These are phyloP conservation scores for Microtus obscurus DNA, from an alignment of 2,797 vertebrate species.

Conservation along the genomic window DNA sequence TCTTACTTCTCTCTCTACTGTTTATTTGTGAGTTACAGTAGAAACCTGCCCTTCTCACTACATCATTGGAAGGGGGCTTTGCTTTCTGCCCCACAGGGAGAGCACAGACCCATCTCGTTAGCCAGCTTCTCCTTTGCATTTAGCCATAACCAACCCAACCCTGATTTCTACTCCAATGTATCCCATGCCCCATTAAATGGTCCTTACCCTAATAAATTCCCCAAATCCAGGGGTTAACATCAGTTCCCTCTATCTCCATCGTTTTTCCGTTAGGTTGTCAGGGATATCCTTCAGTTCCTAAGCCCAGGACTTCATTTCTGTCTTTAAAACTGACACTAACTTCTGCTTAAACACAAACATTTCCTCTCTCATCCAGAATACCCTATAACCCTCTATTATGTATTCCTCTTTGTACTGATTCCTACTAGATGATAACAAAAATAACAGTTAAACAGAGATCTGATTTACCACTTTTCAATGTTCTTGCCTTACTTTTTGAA, in stretches of 20 bases:
- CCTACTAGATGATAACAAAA: background rate
- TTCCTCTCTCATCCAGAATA: background rate
- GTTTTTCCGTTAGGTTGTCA: background rate
- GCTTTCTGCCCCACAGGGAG: background rate
- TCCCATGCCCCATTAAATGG: background rate
- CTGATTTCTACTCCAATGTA: background rate
- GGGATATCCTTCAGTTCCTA: background rate
- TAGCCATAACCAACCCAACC: background rate
- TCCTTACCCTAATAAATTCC: background rate
- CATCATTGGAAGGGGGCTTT: background rate
- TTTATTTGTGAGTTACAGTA: conserved; percentile 18
- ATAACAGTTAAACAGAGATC: background rate
- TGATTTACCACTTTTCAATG: background rate
- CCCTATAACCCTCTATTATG: background rate
- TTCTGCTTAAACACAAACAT: background rate
- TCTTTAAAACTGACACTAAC: background rate
- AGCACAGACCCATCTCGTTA: background rate
- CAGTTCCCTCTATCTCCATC: background rate
- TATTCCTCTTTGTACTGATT: background rate
- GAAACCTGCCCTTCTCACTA: background rate
- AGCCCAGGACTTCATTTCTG: background rate
- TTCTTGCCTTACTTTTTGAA: background rate
- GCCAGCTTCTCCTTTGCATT: background rate
- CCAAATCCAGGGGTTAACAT: background rate
- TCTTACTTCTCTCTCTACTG: background rate